Base-by-base conservation (phyloP, 1,140 invertebrate genomes). In the Piezodorus guildinii region DNA sequence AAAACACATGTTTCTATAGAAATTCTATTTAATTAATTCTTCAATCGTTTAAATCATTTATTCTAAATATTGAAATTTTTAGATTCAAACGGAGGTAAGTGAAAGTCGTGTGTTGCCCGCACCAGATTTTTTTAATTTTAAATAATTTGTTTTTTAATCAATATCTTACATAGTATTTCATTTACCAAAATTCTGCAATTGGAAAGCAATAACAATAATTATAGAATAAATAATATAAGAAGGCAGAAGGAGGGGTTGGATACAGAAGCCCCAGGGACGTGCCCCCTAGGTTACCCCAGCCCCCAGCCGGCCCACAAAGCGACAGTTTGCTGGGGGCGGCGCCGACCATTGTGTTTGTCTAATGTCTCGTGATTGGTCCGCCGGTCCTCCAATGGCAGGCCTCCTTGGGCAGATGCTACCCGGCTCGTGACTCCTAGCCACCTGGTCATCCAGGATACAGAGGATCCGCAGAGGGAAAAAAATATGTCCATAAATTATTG, bases 321-420 rank as follows among this genome's bases (percentile, higher is more conserved):
- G 34, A 39, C 34, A 39, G 34, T 39, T 39, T 39, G 34, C 21
- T 17, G 34, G 46, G 46, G 46, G 46, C n/a, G n/a, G 46, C n/a
- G n/a, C 2, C 46, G n/a, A 17, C 46, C 21, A 49, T 49, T 49
- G 46, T 49, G 46, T 49, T 19, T 49, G 46, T 14, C 46, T 49
- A 49, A 49, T 49, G 46, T 49, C 5, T 49, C 46, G 46, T 49
- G 46, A 49, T 49, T 49, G 46, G 46, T 49, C 46, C 46, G n/a
- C 46, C 46, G 17, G 46, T 21, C 12, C n/a, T 19, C 46, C 46
- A 49, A 49, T 49, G n/a, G n/a, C n/a, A n/a, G n/a, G n/a, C 46
- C 46, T 49, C 10, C 46, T 17, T n/a, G 6, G 46, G n/a, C 46
- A 49, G 46, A 49, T 49, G 46, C 3, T 49, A 2, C 1, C 46